Evolutionary conservation across 2,797 vertebrate species (phyloP).

Genomic region (Malacoctenus gilli): DNA sequence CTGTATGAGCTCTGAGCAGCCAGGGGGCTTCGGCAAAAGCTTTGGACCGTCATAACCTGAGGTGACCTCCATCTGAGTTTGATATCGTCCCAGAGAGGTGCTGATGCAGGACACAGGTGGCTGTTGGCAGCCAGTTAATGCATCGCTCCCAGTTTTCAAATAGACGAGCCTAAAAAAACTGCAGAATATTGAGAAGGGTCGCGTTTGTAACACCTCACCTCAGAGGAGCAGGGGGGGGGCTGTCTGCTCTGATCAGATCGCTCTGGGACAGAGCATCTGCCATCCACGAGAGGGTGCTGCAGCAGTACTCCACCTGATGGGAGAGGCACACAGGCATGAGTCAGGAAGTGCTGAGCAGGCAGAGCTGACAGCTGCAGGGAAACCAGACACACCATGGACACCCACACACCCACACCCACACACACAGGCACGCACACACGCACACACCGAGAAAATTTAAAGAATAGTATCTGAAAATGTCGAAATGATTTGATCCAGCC

Average conservation of each 20-base stretch:
- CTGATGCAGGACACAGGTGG: no score
- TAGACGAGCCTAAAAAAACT: no score
- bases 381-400: slow-evolving; percentile 33
- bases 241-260: slow-evolving; percentile 68
- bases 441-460: neutral
- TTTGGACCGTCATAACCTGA: no score
- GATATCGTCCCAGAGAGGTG: no score
- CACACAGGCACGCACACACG: neutral
- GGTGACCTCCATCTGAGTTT: no score
- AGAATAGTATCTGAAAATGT: no score
- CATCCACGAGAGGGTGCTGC: slow-evolving; percentile 84
- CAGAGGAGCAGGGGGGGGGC: slow-evolving; percentile 58
- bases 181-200: no score
- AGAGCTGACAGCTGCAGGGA: slow-evolving; percentile 64
- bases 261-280: slow-evolving; percentile 82
- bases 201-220: no score
- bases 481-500: neutral
- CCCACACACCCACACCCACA: neutral
- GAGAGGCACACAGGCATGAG: slow-evolving; percentile 12
- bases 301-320: slow-evolving; percentile 87
- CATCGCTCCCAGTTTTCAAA: no score
- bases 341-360: slow-evolving; percentile 59
- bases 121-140: no score
- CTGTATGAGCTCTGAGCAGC: no score
- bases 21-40: no score